A percentile compares a stretch with the other conserved stretches of the same genome.
Conservation (phyloP, 2,888 invertebrate species). For the Drosophila fungiperda region DNA sequence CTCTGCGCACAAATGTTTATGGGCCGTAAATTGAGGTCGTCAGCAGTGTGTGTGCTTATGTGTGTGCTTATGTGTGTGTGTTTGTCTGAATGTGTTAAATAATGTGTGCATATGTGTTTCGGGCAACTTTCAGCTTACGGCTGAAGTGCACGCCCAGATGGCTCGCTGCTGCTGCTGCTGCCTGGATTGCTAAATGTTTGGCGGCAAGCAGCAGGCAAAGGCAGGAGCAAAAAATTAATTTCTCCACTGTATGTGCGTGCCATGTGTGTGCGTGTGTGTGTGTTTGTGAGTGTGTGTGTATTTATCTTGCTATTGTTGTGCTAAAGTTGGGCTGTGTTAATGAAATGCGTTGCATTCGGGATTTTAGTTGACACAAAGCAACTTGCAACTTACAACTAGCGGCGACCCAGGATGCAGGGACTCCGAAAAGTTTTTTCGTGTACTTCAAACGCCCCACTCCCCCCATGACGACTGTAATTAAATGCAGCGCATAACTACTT, state of each 20-base stretch:
- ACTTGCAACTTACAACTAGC: constrained; percentile 42
- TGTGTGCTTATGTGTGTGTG: constrained; percentile 19
- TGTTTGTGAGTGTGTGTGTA: constrained; percentile 24
- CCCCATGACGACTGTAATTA: constrained; percentile 58
- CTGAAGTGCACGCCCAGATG: constrained; percentile 59
- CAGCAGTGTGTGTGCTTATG: constrained; percentile 28
- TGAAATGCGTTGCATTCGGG: constrained; percentile 76
- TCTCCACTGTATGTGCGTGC: constrained; percentile 27
- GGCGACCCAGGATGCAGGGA: constrained; percentile 38
- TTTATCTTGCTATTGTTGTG: constrained; percentile 53
- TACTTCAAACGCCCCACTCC: neutral
- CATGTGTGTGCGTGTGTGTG: constrained; percentile 3
- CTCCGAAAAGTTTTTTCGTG: constrained; percentile 55
- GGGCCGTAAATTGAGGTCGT: constrained; percentile 71
- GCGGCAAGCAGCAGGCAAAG: constrained; percentile 55
- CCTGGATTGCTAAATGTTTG: constrained; percentile 59
- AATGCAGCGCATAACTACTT: constrained; percentile 61
- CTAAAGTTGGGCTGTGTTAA: constrained; percentile 71
- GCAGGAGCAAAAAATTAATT: constrained; percentile 50
- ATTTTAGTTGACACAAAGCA: constrained; percentile 69
- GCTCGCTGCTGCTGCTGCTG: constrained; percentile 46
- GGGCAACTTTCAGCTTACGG: constrained; percentile 67
- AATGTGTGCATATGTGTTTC: constrained; percentile 33
- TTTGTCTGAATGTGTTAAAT: constrained; percentile 21
- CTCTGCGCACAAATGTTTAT: constrained; percentile 62